Percentiles rank a stretch among this genome's conserved stretches.
These are phyloP conservation scores for Murina feae DNA, from an alignment of 2,113 vertebrate species.

Conservation along the genomic window DNA sequence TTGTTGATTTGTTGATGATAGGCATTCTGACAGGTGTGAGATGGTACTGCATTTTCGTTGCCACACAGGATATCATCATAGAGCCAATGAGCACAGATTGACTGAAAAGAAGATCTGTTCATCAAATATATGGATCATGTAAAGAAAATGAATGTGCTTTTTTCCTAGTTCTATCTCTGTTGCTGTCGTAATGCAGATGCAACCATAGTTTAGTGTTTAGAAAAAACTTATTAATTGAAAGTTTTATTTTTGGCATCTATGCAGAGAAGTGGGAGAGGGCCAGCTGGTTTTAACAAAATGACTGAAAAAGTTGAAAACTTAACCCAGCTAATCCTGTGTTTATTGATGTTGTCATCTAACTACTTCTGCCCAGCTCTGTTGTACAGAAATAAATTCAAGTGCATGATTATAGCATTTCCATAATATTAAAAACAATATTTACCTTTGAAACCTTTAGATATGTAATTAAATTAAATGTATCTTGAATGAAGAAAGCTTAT, in stretches of 20 bases:
- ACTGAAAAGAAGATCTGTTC: neutral
- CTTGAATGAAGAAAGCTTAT: neutral
- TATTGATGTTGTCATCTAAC: neutral
- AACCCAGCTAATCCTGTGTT: neutral
- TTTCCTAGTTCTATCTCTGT: neutral
- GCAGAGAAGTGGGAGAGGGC: neutral
- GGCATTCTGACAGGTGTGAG: no score
- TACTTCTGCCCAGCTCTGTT: neutral
- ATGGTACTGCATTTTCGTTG: no score
- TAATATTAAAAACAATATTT: neutral
- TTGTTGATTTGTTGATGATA: no score
- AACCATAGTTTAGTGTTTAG: neutral
- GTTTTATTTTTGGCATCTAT: neutral
- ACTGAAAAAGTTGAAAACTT: neutral
- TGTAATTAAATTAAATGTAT: neutral
- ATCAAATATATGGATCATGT: neutral
- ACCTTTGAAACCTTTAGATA: neutral
- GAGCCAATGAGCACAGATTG: neutral
- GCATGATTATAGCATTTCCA: neutral
- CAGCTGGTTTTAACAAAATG: neutral
- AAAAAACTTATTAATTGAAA: neutral
- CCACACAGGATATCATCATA: neutral
- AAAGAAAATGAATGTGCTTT: neutral
- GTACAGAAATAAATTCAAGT: neutral
- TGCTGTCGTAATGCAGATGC: neutral